Base-by-base conservation (phyloP, 1,140 invertebrate species). In the Cotesia vestalis region DNA sequence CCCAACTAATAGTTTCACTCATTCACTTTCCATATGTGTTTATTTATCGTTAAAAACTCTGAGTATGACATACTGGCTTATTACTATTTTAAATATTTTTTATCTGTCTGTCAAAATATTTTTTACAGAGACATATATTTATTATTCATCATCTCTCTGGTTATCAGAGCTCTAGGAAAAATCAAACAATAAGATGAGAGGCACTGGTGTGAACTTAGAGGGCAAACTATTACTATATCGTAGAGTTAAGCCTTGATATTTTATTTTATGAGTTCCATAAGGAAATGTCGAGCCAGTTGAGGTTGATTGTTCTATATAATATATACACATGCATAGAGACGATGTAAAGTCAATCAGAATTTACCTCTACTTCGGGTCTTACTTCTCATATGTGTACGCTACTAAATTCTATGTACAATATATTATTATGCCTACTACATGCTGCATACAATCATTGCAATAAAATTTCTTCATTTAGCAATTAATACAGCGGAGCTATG, bases 221-320 rank as follows among this genome's bases (percentile, higher is more conserved):
- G 40, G 40, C 40, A 46, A 46, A 46, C 40, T 9, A 46, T 27
- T 1, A 27, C 27, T 46, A 55, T 55, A 55, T 12, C 34, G 35
- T 8, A 46, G 59, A 62, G 40, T 35, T 55, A 55, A 53, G 66
- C 66, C 36, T 62, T 75, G 79, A 74, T 75, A 77, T 69, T 59
- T 77, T 81, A 78, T 81, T 83, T 83, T 83, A 84, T 78, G 81
- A 77, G 77, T 78, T 75, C 79, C 80, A 83, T 84, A 84, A 84
- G 81, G 83, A 82, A 83, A 81, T 69, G 80, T 80, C 79, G 76
- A 72, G 36, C 64, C 20, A 74, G 70, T 69, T 76, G 72, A 83
- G 73, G 70, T 69, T 76, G 72, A 83, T 83, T 82, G 79, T 80
- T 83, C 73, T 77, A 73, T 76, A 75, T 75, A 73, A 63, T 51